Evolutionary conservation across 2,797 vertebrate genomes (phyloP).

Genomic region (Hozukius guyotensis): DNA sequence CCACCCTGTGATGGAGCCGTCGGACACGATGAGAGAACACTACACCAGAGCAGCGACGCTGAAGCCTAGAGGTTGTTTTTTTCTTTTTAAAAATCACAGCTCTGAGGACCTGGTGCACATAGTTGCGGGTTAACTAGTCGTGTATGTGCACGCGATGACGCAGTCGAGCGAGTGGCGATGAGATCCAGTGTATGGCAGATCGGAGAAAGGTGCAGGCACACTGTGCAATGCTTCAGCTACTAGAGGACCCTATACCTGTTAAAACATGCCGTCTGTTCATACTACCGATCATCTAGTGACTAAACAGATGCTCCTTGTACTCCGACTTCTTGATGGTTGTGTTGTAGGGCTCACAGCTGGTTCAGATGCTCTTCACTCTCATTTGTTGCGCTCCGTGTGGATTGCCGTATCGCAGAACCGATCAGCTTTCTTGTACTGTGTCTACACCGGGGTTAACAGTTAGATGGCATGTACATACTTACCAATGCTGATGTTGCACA

Average conservation of each 20-base stretch:
- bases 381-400: constrained; percentile 70
- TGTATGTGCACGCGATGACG: neutral
- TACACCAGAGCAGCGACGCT: constrained; percentile 28
- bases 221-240: constrained; percentile 65
- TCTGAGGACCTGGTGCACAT: constrained; percentile 41
- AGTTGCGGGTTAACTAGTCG: constrained; percentile 19
- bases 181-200: constrained; percentile 1
- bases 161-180: neutral
- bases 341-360: constrained; percentile 50
- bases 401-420: constrained; percentile 80
- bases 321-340: constrained; percentile 49
- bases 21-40: constrained; percentile 58
- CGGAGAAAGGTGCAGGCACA: constrained; percentile 27
- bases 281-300: constrained; percentile 62
- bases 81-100: constrained; percentile 48
- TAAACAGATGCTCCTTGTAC: constrained; percentile 53
- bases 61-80: constrained; percentile 24
- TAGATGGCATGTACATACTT: constrained; percentile 81
- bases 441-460: constrained; percentile 80
- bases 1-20: constrained; percentile 84
- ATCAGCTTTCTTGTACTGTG: constrained; percentile 85
- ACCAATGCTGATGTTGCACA: constrained; percentile 91
- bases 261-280: constrained; percentile 56
- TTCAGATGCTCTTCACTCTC: constrained; percentile 47
- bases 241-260: constrained; percentile 66